These are phyloP conservation scores for Metridium senile DNA, from an alignment of 92 coral and sea anemone genomes.

Conservation along the genomic window DNA sequence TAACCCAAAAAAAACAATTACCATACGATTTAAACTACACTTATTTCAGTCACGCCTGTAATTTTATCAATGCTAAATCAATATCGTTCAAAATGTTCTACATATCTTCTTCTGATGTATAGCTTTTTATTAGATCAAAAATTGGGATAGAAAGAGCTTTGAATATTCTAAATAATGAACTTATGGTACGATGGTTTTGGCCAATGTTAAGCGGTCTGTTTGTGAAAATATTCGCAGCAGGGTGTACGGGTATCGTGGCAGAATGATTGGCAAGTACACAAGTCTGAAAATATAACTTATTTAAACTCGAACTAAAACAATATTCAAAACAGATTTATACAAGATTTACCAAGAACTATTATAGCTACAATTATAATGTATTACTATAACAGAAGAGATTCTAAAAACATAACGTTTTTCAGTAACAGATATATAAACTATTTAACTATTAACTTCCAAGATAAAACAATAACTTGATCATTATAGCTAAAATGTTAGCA, in stretches of 20 bases:
- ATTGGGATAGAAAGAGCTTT: not conserved
- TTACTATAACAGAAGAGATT: too few species aligned
- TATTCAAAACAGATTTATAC: not conserved
- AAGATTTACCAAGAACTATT: too few species aligned
- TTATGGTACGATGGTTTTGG: not conserved
- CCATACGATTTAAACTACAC: not conserved
- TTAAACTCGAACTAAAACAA: not conserved
- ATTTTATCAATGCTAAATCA: too few species aligned
- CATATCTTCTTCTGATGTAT: too few species aligned
- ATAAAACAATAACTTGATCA: too few species aligned
- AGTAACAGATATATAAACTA: too few species aligned
- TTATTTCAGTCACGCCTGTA: too few species aligned
- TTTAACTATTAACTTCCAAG: too few species aligned
- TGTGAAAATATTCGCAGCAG: conserved; percentile 10
- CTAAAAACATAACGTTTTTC: too few species aligned
- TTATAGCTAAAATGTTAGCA: too few species aligned
- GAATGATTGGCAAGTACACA: conserved; percentile 13
- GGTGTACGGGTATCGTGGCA: conserved; percentile 32
- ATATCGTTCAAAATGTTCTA: too few species aligned
- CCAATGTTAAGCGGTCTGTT: not conserved
- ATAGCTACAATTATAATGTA: too few species aligned
- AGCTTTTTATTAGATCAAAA: not conserved
- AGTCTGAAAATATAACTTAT: not conserved
- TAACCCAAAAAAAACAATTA: not conserved
- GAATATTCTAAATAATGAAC: conserved; percentile 1